These are phyloP conservation scores for Anadara kagoshimensis DNA, from an alignment of 1,140 invertebrate genomes.

Conservation along the genomic window DNA sequence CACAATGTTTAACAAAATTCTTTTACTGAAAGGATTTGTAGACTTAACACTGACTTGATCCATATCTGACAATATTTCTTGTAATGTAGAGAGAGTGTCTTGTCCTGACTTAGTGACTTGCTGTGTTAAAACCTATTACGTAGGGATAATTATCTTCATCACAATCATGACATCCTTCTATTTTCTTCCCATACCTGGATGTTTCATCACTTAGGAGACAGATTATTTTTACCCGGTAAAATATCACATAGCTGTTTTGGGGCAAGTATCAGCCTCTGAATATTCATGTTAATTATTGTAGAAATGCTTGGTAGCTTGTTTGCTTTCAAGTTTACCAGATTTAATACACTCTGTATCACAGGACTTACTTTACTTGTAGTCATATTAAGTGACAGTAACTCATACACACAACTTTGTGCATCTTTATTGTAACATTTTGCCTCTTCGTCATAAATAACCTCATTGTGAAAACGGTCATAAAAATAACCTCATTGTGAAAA, in stretches of 20 bases:
- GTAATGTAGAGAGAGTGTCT: constrained; percentile 7
- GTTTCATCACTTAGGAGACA: constrained; percentile 37
- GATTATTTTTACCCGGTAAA: neutral
- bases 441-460: constrained; percentile 19
- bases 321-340: constrained; percentile 6
- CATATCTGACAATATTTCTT: constrained; percentile 34
- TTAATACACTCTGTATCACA: constrained; percentile 23
- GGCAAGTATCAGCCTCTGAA: constrained; percentile 23
- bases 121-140: constrained; percentile 26
- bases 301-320: constrained; percentile 18
- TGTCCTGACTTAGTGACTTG: constrained; percentile 26
- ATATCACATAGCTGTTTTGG: constrained; percentile 23
- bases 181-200: constrained; percentile 35
- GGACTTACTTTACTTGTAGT: constrained; percentile 24
- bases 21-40: constrained; percentile 21
- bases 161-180: constrained; percentile 23
- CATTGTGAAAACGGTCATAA: too few relatives aligned
- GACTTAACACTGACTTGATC: neutral
- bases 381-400: constrained; percentile 13
- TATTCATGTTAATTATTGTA: constrained; percentile 38
- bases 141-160: constrained; percentile 14
- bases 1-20: constrained; percentile 30
- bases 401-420: constrained; percentile 25
- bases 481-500: too few relatives aligned
- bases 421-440: neutral